Conservation (phyloP, 2,888 invertebrate genomes). For the Odontothrips loti region DNA sequence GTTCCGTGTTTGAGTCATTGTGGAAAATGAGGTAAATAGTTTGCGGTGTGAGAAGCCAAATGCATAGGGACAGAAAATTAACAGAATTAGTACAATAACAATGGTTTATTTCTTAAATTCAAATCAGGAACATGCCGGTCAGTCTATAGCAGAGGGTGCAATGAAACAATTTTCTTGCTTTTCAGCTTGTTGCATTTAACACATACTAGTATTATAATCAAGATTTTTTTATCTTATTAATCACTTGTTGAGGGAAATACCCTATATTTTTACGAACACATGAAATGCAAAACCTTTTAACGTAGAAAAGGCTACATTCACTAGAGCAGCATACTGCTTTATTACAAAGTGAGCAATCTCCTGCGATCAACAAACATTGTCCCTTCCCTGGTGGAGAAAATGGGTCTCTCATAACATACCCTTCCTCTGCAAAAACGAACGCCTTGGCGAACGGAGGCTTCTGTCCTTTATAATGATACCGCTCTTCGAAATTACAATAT, state of each 20-base stretch:
- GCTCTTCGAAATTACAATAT: slow-evolving; percentile 62
- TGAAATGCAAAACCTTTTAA: slow-evolving; percentile 64
- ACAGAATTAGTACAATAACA: not conserved
- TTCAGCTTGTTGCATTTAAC: not conserved
- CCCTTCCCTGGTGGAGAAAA: slow-evolving; percentile 69
- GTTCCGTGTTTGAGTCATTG: too few relatives aligned
- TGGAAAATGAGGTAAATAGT: too few relatives aligned
- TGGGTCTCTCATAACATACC: slow-evolving; percentile 80
- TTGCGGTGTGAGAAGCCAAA: not conserved
- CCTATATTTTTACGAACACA: slow-evolving; percentile 60
- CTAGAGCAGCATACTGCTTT: slow-evolving; percentile 65
- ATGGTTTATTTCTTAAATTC: not conserved
- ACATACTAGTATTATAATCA: not conserved
- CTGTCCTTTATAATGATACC: slow-evolving; percentile 70
- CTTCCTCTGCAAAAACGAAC: slow-evolving; percentile 64
- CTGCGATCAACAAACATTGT: slow-evolving; percentile 73
- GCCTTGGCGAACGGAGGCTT: slow-evolving; percentile 69
- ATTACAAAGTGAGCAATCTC: slow-evolving; percentile 66
- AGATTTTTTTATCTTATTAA: slow-evolving; percentile 55
- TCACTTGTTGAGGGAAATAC: slow-evolving; percentile 65
- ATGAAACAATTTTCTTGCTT: not conserved
- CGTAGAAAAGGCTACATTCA: slow-evolving; percentile 76
- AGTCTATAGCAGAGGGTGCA: not conserved
- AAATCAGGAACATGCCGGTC: not conserved
- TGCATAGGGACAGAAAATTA: not conserved